Conservation (phyloP, 2,888 invertebrate species). For the Strigamia transsilvanica region DNA sequence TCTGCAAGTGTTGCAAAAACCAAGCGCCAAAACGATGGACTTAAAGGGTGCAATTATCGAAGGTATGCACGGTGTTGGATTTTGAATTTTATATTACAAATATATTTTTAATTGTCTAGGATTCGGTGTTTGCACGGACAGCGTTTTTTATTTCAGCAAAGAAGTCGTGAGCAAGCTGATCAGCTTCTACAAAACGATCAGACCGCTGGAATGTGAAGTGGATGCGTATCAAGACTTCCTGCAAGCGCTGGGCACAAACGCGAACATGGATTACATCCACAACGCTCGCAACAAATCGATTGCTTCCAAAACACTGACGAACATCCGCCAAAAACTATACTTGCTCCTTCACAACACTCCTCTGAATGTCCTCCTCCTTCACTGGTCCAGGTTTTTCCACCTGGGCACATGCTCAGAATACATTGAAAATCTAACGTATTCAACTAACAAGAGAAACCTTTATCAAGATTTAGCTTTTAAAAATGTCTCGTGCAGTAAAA, state of each 20-base stretch:
- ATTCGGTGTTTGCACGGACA: slow-evolving; percentile 65
- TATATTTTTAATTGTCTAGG: slow-evolving; percentile 46
- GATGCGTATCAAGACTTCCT: slow-evolving; percentile 67
- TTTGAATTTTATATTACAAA: neutral
- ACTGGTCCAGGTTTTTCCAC: slow-evolving; percentile 65
- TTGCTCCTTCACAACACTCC: slow-evolving; percentile 60
- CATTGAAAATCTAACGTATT: slow-evolving; percentile 57
- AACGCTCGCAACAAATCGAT: slow-evolving; percentile 61
- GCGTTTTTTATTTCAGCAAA: slow-evolving; percentile 65
- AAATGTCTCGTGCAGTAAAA: slow-evolving; percentile 39
- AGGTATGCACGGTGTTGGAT: slow-evolving; percentile 50
- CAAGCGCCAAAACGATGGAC: slow-evolving; percentile 63
- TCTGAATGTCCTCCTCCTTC: slow-evolving; percentile 62
- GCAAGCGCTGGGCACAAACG: slow-evolving; percentile 63
- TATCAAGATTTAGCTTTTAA: slow-evolving; percentile 46
- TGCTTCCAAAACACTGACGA: slow-evolving; percentile 59
- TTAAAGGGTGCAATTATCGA: slow-evolving; percentile 62
- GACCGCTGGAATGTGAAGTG: slow-evolving; percentile 64
- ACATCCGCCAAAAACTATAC: slow-evolving; percentile 61
- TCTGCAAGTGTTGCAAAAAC: slow-evolving; percentile 66
- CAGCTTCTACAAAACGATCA: slow-evolving; percentile 60
- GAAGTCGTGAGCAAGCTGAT: slow-evolving; percentile 62
- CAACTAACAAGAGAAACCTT: neutral
- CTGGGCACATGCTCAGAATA: slow-evolving; percentile 65
- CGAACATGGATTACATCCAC: slow-evolving; percentile 61